A percentile compares a stretch with the other conserved stretches of the same genome.
These are phyloP conservation scores for Akabosia matsudoensis DNA, from an alignment of 1,140 invertebrate genomes.

Conservation along the genomic window DNA sequence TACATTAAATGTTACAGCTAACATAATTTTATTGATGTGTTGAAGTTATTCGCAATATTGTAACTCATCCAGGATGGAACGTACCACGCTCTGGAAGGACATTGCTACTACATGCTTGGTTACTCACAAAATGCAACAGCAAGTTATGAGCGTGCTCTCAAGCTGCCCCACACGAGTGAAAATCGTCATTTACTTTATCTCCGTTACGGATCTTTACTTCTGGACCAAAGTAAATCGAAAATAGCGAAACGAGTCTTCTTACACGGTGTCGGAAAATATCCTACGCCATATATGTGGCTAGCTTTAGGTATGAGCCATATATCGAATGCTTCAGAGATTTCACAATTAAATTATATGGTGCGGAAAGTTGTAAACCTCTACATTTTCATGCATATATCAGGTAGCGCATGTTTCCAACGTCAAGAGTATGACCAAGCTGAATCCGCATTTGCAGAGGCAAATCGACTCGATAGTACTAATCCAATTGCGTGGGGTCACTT, in stretches of 20 bases:
- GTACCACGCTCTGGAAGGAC: slow-evolving; percentile 38
- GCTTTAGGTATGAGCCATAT: too few relatives aligned
- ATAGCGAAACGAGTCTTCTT: slow-evolving; percentile 37
- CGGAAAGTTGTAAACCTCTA: background rate
- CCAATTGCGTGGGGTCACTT: slow-evolving; percentile 51
- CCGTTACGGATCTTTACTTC: slow-evolving; percentile 25
- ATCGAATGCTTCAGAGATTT: slow-evolving; percentile 45
- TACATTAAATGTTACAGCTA: too few relatives aligned
- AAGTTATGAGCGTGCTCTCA: slow-evolving; percentile 34
- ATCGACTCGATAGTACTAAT: slow-evolving; percentile 50
- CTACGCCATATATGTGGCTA: slow-evolving; percentile 50
- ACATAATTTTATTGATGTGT: background rate
- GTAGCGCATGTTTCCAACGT: slow-evolving; percentile 42
- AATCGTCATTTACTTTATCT: slow-evolving; percentile 42
- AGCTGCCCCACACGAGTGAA: slow-evolving; percentile 21
- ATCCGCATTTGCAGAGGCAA: slow-evolving; percentile 50
- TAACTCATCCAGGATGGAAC: slow-evolving; percentile 25
- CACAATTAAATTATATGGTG: background rate
- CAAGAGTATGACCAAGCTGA: slow-evolving; percentile 50
- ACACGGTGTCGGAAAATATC: slow-evolving; percentile 44
- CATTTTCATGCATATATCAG: too few relatives aligned
- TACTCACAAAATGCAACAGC: slow-evolving; percentile 14
- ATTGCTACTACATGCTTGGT: slow-evolving; percentile 28
- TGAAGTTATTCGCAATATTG: background rate
- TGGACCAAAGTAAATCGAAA: slow-evolving; percentile 17